Evolutionary conservation across 2,888 invertebrate genomes (phyloP).

Genomic region (Eulithis testata): DNA sequence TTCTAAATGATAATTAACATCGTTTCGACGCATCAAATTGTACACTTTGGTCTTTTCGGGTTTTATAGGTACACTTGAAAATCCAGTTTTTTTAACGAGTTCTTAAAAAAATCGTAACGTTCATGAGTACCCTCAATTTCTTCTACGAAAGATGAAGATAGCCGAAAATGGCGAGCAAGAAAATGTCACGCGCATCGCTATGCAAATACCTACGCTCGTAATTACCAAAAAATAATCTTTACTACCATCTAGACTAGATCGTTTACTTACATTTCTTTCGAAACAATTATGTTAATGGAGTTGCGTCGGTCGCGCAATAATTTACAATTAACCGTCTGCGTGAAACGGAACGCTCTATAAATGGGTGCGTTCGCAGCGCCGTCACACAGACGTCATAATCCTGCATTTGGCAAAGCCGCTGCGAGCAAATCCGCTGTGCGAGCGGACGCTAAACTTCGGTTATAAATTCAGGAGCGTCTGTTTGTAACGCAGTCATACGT

Average conservation of each 20-base stretch:
- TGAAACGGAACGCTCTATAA: conserved; percentile 51
- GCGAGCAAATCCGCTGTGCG: conserved; percentile 58
- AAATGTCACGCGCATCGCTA: conserved; percentile 71
- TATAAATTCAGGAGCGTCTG: conserved; percentile 74
- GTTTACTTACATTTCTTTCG: conserved; percentile 74
- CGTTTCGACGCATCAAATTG: conserved; percentile 64
- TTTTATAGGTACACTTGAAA: conserved; percentile 45
- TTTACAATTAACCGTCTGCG: conserved; percentile 68
- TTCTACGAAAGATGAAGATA: conserved; percentile 60
- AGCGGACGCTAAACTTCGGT: conserved; percentile 67
- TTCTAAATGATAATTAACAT: conserved; percentile 66
- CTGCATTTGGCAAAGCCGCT: conserved; percentile 61
- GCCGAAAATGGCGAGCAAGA: conserved; percentile 64
- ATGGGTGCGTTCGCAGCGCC: conserved; percentile 47
- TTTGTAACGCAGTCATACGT: conserved; percentile 72
- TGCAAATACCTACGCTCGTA: conserved; percentile 72
- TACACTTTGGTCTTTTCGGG: conserved; percentile 41
- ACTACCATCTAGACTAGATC: conserved; percentile 72
- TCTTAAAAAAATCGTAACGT: conserved; percentile 52
- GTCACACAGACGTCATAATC: conserved; percentile 71
- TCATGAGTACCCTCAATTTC: conserved; percentile 54
- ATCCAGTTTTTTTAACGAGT: conserved; percentile 57
- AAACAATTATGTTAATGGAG: conserved; percentile 78
- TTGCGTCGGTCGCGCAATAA: conserved; percentile 59
- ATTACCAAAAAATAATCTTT: conserved; percentile 70